Conservation (phyloP, 2,113 vertebrate genomes). For the Perca fluviatilis region DNA sequence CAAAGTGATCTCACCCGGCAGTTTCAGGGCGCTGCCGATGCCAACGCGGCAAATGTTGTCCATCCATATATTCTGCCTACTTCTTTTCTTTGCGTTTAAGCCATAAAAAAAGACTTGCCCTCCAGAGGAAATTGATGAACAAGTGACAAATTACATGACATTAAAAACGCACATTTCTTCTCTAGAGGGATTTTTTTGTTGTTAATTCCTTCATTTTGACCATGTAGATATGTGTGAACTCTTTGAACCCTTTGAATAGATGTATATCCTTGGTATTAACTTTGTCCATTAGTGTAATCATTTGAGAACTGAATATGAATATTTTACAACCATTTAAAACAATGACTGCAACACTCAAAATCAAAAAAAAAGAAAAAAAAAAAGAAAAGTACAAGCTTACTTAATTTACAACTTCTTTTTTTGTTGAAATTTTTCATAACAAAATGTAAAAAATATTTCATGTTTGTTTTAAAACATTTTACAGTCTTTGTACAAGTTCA, state of each 20-base stretch:
- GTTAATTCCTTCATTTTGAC: constrained; percentile 62
- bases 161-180: constrained; percentile 12
- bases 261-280: constrained; percentile 45
- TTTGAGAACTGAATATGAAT: constrained; percentile 65
- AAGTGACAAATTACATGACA: background rate
- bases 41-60: background rate
- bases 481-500: constrained; percentile 75
- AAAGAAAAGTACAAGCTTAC: constrained; percentile 62
- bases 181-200: constrained; percentile 9
- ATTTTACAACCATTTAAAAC: constrained; percentile 90
- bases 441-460: constrained; percentile 80
- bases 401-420: constrained; percentile 67
- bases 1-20: background rate
- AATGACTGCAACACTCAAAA: constrained; percentile 85
- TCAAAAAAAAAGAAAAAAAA: constrained; percentile 48
- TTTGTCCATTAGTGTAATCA: constrained; percentile 71
- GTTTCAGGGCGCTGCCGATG: background rate
- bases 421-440: constrained; percentile 58
- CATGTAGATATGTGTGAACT: constrained; percentile 59
- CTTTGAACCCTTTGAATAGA: constrained; percentile 31
- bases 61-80: background rate
- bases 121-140: background rate
- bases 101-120: background rate
- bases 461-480: constrained; percentile 76
- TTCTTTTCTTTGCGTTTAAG: background rate